Conservation (phyloP, 2,888 invertebrate genomes). For the Graphium colonna region DNA sequence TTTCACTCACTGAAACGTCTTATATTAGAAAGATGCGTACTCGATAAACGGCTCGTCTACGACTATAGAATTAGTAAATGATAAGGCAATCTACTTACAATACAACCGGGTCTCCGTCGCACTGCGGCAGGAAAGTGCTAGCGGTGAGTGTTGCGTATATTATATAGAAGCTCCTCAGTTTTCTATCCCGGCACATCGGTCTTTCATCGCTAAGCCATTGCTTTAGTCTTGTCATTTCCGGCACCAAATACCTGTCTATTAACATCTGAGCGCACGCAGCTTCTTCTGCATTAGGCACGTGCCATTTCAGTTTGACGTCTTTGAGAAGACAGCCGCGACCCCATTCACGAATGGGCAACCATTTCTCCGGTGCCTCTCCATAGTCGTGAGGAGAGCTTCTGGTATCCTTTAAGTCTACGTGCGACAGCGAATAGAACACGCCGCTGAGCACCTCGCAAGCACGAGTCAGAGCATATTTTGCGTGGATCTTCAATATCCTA, state of each 20-base stretch:
- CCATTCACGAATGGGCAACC: constrained; percentile 90
- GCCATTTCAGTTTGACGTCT: constrained; percentile 86
- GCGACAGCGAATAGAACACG: constrained; percentile 80
- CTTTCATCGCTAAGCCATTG: constrained; percentile 75
- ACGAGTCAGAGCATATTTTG: constrained; percentile 82
- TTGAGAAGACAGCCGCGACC: constrained; percentile 84
- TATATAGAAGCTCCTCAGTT: constrained; percentile 84
- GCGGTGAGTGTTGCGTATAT: constrained; percentile 84
- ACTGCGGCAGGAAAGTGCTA: constrained; percentile 83
- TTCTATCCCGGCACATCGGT: constrained; percentile 81
- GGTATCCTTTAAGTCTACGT: constrained; percentile 82
- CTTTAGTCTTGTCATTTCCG: constrained; percentile 81
- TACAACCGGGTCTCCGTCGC: constrained; percentile 80
- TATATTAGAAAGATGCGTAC: too few relatives aligned
- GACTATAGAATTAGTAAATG: constrained; percentile 20
- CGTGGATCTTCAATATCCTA: constrained; percentile 83
- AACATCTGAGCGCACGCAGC: constrained; percentile 83
- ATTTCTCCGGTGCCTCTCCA: constrained; percentile 82
- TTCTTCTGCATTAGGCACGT: constrained; percentile 86
- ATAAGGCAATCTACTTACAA: constrained; percentile 65
- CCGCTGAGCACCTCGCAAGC: constrained; percentile 82
- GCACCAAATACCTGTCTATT: constrained; percentile 82
- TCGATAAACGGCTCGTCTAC: too few relatives aligned
- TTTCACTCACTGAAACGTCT: too few relatives aligned
- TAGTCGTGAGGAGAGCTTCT: constrained; percentile 81